Conservation (phyloP, 2,113 vertebrate species). For the Phaethornis superciliosus region DNA sequence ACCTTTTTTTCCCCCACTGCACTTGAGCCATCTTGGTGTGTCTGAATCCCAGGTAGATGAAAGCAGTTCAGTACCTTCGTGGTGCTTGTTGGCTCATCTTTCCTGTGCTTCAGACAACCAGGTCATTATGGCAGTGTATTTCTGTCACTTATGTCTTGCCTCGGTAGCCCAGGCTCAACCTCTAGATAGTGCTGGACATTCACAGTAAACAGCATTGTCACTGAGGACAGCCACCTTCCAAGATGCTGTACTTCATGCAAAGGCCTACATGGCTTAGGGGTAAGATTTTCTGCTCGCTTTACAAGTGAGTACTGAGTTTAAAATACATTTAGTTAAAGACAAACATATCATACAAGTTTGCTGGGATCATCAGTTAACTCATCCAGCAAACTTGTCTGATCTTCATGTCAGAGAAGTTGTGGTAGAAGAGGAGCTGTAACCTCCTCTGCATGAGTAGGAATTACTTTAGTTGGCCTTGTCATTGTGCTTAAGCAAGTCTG, state of each 20-base stretch:
- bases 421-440: not conserved
- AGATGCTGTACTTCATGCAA: not conserved
- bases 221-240: not conserved
- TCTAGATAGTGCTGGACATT: not conserved
- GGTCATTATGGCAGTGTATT: not conserved
- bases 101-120: not conserved
- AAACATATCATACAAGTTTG: not conserved
- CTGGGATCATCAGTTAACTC: not conserved
- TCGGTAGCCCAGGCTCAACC: not conserved
- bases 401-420: rapidly evolving
- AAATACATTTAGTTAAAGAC: not conserved
- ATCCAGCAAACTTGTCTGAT: not conserved
- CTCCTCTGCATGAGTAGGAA: not conserved
- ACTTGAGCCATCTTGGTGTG: not conserved
- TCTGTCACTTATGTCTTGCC: not conserved
- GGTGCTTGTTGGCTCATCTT: not conserved
- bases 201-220: not conserved
- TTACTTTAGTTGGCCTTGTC: not conserved
- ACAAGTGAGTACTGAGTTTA: not conserved
- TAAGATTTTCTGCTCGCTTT: not conserved
- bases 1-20: not conserved
- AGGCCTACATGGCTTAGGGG: not conserved
- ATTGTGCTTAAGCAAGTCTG: not conserved
- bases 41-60: not conserved
- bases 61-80: not conserved